phyloP scores from a whole-genome alignment of 2,888 invertebrate genomes.

The Dendrolimus pini region DNA sequence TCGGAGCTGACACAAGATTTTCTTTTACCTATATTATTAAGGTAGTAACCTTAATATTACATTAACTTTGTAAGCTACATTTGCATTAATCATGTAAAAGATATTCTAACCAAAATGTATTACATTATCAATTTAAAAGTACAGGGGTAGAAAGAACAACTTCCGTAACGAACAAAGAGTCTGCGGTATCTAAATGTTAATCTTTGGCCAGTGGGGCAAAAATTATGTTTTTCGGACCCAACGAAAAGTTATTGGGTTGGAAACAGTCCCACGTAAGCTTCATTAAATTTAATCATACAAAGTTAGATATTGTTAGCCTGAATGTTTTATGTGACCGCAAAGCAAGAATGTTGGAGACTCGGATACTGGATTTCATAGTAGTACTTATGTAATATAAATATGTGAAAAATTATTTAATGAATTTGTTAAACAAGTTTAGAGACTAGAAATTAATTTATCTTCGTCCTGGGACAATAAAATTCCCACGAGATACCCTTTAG shows the following conservation, averaged over 20 bases:
- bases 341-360: not conserved
- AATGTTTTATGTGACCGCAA: not conserved
- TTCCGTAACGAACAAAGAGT: conserved; percentile 57
- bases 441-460: too few relatives aligned
- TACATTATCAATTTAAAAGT: conserved; percentile 24
- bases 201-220: conserved; percentile 75
- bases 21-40: too few relatives aligned
- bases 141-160: conserved; percentile 38
- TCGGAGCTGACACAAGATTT: too few relatives aligned
- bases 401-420: too few relatives aligned
- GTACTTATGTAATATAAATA: too few relatives aligned
- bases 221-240: conserved; percentile 74
- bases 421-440: too few relatives aligned
- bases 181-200: conserved; percentile 71
- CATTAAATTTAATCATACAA: conserved; percentile 44
- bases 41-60: too few relatives aligned
- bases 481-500: too few relatives aligned
- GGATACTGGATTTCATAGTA: too few relatives aligned
- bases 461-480: too few relatives aligned
- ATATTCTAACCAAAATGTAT: conserved; percentile 1
- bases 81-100: not conserved
- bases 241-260: conserved; percentile 46
- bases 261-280: conserved; percentile 47
- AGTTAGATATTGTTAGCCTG: not conserved
- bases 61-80: too few relatives aligned